Conservation (phyloP, 2,113 vertebrate genomes). For the Clarias magur region DNA sequence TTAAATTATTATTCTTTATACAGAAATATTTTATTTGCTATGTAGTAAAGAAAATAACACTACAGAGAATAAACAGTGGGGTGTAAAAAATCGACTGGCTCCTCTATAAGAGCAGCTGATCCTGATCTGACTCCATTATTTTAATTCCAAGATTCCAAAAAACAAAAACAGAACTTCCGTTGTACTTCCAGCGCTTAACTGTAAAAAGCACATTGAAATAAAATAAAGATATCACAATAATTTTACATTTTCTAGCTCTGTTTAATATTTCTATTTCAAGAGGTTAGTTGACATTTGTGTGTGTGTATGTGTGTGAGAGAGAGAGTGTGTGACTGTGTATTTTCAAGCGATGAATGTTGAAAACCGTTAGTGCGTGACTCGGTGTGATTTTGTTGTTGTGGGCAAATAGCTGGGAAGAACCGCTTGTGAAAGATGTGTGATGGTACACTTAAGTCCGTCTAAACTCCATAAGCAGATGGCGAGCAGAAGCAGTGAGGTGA, state of each 20-base stretch:
- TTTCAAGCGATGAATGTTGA: neutral
- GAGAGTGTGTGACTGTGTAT: no score
- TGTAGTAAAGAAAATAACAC: neutral
- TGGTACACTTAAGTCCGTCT: constrained; percentile 4
- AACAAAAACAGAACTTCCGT: neutral
- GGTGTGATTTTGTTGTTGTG: neutral
- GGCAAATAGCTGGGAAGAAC: neutral
- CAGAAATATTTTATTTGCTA: neutral
- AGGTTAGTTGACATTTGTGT: neutral
- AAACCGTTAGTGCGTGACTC: neutral
- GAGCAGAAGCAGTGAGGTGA: neutral
- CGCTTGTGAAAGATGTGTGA: neutral
- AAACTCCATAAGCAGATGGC: neutral
- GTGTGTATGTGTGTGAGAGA: no score
- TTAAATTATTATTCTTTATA: neutral
- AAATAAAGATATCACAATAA: neutral
- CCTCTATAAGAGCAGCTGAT: neutral
- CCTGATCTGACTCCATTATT: neutral
- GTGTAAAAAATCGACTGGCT: neutral
- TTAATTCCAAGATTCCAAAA: neutral
- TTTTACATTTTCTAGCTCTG: neutral
- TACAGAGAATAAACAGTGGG: neutral
- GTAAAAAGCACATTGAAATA: neutral
- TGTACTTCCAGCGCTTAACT: neutral
- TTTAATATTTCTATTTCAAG: neutral